A percentile compares a stretch with the other conserved stretches of the same genome.
phyloP scores from a whole-genome alignment of 2,888 invertebrate species.

The Harpalus rubripes region DNA sequence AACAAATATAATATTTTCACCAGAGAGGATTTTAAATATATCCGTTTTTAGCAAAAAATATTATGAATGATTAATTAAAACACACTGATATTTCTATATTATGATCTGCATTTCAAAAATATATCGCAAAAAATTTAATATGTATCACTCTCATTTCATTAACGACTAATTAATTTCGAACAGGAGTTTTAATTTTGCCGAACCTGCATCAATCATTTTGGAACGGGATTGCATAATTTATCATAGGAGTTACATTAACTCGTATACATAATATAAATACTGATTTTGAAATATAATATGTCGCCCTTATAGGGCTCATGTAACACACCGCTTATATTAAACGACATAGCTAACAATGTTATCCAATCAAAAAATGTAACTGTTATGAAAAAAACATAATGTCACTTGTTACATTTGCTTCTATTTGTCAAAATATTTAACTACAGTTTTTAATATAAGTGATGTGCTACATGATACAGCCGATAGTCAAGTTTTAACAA shows the following conservation, averaged over 20 bases:
- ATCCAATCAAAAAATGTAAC: too few species aligned
- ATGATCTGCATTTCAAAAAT: not conserved
- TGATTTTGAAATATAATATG: not conserved
- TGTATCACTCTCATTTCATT: not conserved
- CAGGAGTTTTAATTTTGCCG: not conserved
- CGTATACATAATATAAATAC: not conserved
- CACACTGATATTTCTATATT: not conserved
- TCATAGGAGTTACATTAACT: not conserved
- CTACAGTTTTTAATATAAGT: too few species aligned
- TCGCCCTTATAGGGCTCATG: not conserved
- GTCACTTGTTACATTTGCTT: too few species aligned
- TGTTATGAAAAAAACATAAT: too few species aligned
- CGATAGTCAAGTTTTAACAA: not conserved
- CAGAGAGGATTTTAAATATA: not conserved
- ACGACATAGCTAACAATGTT: too few species aligned
- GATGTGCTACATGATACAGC: too few species aligned
- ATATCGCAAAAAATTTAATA: conserved; percentile 1
- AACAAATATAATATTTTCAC: conserved; percentile 4
- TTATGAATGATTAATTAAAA: not conserved
- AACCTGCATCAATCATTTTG: not conserved
- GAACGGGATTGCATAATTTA: not conserved
- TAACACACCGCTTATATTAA: too few species aligned
- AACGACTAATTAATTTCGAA: not conserved
- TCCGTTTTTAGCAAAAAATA: not conserved
- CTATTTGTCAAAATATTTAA: too few species aligned